Conservation (phyloP, 2,888 invertebrate genomes). For the Drosophila trichaetosa region DNA sequence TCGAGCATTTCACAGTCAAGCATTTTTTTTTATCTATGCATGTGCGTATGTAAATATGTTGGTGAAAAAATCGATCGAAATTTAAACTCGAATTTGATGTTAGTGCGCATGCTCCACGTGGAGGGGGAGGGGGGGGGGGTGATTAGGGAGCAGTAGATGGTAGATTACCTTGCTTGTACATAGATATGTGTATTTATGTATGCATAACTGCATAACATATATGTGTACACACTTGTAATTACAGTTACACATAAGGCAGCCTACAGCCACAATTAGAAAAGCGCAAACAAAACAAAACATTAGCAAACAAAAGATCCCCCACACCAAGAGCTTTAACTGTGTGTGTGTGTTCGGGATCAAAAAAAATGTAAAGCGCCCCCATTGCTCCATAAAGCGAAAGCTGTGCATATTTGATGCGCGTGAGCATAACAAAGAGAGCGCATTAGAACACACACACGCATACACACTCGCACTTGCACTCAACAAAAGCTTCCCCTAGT, state of each 20-base stretch:
- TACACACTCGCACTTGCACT: slow-evolving; percentile 3
- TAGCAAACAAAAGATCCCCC: slow-evolving; percentile 64
- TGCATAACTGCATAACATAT: slow-evolving; percentile 1
- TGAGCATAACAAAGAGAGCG: slow-evolving; percentile 54
- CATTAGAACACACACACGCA: slow-evolving; percentile 53
- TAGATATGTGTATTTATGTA: slow-evolving; percentile 5
- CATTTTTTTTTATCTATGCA: slow-evolving; percentile 2
- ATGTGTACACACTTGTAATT: slow-evolving; percentile 27
- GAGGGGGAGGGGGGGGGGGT: not conserved
- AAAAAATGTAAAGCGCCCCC: slow-evolving; percentile 33
- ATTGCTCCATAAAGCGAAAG: slow-evolving; percentile 52
- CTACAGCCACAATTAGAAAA: slow-evolving; percentile 45
- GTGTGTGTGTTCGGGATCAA: slow-evolving; percentile 49
- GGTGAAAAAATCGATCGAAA: slow-evolving; percentile 69
- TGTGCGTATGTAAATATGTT: not conserved
- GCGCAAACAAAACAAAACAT: slow-evolving; percentile 26
- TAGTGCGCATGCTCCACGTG: slow-evolving; percentile 48
- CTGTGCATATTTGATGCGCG: slow-evolving; percentile 56
- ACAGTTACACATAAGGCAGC: slow-evolving; percentile 41
- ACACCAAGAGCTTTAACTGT: slow-evolving; percentile 31
- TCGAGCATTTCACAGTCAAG: slow-evolving; percentile 22
- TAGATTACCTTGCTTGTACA: slow-evolving; percentile 39
- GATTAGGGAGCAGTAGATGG: not conserved
- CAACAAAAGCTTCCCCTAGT: slow-evolving; percentile 56
- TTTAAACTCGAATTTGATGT: slow-evolving; percentile 30